A percentile compares a stretch with the other conserved stretches of the same genome.
These are phyloP conservation scores for Bombus picipes DNA, from an alignment of 1,140 invertebrate species.

Conservation along the genomic window DNA sequence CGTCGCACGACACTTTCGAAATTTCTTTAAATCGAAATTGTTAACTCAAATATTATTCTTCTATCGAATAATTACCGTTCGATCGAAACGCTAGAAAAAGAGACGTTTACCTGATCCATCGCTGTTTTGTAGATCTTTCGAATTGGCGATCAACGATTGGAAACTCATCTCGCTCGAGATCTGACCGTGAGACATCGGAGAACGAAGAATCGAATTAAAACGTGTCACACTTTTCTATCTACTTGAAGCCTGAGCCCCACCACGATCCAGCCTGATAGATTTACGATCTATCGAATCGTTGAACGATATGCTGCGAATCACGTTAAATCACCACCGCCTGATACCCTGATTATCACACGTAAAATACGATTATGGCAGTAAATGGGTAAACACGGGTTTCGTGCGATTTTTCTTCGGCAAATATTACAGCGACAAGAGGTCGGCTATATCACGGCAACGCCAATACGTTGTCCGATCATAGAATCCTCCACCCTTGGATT, in stretches of 20 bases:
- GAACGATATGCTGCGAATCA: neutral
- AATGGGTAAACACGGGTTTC: too few species aligned
- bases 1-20: too few species aligned
- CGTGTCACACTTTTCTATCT: neutral
- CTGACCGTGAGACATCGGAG: constrained; percentile 44
- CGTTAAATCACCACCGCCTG: neutral
- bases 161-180: constrained; percentile 58
- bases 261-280: constrained; percentile 49
- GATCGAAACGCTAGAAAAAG: too few species aligned
- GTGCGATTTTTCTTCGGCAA: too few species aligned
- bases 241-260: neutral
- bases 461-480: too few species aligned
- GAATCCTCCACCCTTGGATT: too few species aligned
- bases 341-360: too few species aligned
- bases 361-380: too few species aligned
- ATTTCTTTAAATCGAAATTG: neutral
- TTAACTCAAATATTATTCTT: too few species aligned
- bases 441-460: too few species aligned
- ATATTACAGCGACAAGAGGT: too few species aligned
- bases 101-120: constrained; percentile 62
- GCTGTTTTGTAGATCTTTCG: constrained; percentile 51
- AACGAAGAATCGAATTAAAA: constrained; percentile 39
- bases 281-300: neutral
- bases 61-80: too few species aligned
- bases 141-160: constrained; percentile 51